phyloP scores from a whole-genome alignment of 1,140 invertebrate species.

The Tetramorium alpestre region DNA sequence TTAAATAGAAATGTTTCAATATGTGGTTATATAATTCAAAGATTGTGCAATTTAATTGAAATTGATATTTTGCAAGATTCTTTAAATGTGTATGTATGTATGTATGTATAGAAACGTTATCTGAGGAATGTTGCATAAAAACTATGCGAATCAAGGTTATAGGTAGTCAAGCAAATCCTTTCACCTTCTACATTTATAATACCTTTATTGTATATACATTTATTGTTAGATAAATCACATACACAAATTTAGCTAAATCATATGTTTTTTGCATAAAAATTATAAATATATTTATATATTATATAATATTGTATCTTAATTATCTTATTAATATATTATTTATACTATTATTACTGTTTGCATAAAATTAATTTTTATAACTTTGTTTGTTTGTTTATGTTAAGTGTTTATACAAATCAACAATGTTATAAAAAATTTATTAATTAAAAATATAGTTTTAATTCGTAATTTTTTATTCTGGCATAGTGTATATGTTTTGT shows the following conservation, averaged over 20 bases:
- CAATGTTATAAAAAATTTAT: not conserved
- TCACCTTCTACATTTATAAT: conserved; percentile 2
- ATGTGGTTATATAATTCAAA: not conserved
- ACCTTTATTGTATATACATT: not conserved
- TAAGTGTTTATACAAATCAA: not conserved
- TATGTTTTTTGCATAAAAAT: not conserved
- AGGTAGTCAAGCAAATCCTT: conserved; percentile 27
- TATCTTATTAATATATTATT: not conserved
- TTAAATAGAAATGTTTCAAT: not conserved
- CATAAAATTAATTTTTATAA: conserved; percentile 31
- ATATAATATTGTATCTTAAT: not conserved
- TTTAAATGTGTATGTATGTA: not conserved
- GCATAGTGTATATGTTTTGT: not conserved
- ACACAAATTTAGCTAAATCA: not conserved
- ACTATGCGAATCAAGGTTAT: conserved; percentile 27
- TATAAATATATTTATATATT: not conserved
- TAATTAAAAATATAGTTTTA: not conserved
- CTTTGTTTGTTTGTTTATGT: not conserved
- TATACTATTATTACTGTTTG: not conserved
- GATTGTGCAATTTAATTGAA: not conserved
- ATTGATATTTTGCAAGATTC: not conserved
- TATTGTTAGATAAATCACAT: not conserved
- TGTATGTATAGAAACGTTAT: conserved; percentile 19
- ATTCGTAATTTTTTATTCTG: not conserved
- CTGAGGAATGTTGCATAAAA: conserved; percentile 35